Evolutionary conservation across 1,140 invertebrate genomes (phyloP), one percentile per base, ranked within the genome.

Genomic region (Leguminivora glycinivorella): DNA sequence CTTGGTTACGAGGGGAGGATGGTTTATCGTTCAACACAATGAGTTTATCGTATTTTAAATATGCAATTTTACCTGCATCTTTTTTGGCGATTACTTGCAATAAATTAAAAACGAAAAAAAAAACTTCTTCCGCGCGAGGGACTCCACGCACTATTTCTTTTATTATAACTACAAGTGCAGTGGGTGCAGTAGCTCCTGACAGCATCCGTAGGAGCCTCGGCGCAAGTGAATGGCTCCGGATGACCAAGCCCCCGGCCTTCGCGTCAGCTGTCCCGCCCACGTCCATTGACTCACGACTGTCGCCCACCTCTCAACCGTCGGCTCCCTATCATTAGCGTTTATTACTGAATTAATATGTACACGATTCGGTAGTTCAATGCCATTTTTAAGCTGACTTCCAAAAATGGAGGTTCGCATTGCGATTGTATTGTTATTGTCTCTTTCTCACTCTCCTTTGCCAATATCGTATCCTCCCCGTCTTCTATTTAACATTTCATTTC

Each of bases 171-270:
- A n/a, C n/a, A n/a, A n/a, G n/a, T n/a, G n/a, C n/a, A n/a, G n/a
- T n/a, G n/a, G n/a, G n/a, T n/a, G 43, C 19, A 52, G 9, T 17
- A 52, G 19, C 19, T 22, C 10, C 47, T 52, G 4, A 9, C 2
- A 2, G 7, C 22, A 52, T n/a, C n/a, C n/a, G 47, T 22, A 52
- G 19, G 47, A 52, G 22, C 47, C 70, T 60, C 56, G 69, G 75
- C 72, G 75, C 56, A 52, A 80, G 77, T 78, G 84, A 84, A 82
- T 75, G 81, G 81, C 78, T 78, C 73, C 77, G 75, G 85, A 80
- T 87, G 83, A 80, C 81, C 83, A 85, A 83, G 81, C 75, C 73
- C 47, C 56, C 68, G 75, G 77, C 77, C 84, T 84, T 84, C 75
- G 69, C 40, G 68, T 70, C 74, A 76, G 76, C 77, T 75, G 71